Base-by-base conservation (phyloP, 2,888 invertebrate genomes). In the Scotopteryx bipunctaria region DNA sequence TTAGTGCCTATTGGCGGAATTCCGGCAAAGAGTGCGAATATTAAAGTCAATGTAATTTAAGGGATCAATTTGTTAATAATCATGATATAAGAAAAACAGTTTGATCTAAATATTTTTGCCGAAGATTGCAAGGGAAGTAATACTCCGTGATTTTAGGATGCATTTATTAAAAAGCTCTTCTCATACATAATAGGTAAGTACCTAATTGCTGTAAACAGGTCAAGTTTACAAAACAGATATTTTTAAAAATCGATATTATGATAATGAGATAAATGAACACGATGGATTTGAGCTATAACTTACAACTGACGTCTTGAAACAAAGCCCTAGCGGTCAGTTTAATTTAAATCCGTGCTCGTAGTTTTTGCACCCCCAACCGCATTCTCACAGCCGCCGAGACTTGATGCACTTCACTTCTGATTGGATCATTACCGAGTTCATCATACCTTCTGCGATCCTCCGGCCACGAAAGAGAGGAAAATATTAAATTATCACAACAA, bases 361-460 rank as follows among this genome's bases (percentile, higher is more conserved):
- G 86, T 90, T 90, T 90, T 90, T 90, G 89, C 89, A 88, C 87
- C 87, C 87, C 73, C 83, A 82, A 90, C 90, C 90, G 85, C 90
- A 90, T 90, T 90, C 90, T 89, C 90, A 90, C 88, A 86, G 87
- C 84, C 83, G 81, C 70, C 80, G 76, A 76, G 84, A 73, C 82
- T 83, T 86, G 87, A 89, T 88, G 90, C 87, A 88, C 86, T 88
- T 90, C 89, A 89, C 74, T 88, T 90, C 83, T 90, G 90, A 90
- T 90, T 90, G 90, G 90, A 89, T 90, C 90, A 90, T 90, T 90
- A 90, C 90, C 86, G 89, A 88, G 90, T 88, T 90, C 90, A 90
- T 90, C 89, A 90, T 90, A 88, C 87, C 83, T 83, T 81, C 81
- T 79, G 86, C 88, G 84, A 86, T 86, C 86, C 86, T 82, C 84